Percentiles rank a stretch among this genome's conserved stretches.
Evolutionary conservation across 2,113 vertebrate genomes (phyloP).

Genomic region (Zeus faber): DNA sequence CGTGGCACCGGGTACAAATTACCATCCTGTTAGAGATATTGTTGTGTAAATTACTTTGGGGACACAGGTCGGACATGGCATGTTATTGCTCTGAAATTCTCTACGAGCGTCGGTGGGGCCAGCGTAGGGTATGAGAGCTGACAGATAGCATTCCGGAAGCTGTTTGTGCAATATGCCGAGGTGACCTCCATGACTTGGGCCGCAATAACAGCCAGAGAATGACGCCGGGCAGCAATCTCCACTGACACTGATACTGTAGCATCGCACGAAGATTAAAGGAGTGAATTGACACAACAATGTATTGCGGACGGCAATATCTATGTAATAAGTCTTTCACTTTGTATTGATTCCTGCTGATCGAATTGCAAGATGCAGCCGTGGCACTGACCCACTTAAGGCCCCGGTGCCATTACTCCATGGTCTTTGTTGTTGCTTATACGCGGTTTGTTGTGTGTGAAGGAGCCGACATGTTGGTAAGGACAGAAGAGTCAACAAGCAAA

Average conservation of each 20-base stretch:
- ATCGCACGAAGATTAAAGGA: slow-evolving; percentile 43
- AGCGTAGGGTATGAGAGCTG: slow-evolving; percentile 44
- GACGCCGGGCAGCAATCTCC: slow-evolving; percentile 57
- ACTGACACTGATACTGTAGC: slow-evolving; percentile 33
- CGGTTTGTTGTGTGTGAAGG: background rate
- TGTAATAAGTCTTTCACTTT: slow-evolving; percentile 37
- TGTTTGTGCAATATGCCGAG: slow-evolving; percentile 55
- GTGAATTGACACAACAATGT: slow-evolving; percentile 23
- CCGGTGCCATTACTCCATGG: background rate
- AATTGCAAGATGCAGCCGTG: background rate
- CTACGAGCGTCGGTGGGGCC: slow-evolving; percentile 27
- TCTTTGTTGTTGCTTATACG: background rate
- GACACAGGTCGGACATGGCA: slow-evolving; percentile 37
- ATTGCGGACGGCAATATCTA: background rate
- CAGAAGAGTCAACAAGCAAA: background rate
- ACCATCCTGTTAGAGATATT: slow-evolving; percentile 27
- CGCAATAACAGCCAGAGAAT: slow-evolving; percentile 67
- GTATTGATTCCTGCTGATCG: slow-evolving; percentile 29
- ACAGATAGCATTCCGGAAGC: slow-evolving; percentile 64
- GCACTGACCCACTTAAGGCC: background rate
- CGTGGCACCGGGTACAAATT: slow-evolving; percentile 16
- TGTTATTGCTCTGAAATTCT: slow-evolving; percentile 54
- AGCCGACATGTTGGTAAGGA: background rate
- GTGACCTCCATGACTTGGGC: slow-evolving; percentile 55
- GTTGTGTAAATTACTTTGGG: slow-evolving; percentile 50